phyloP scores from a whole-genome alignment of 2,113 vertebrate species.

The Anguilla rostrata region DNA sequence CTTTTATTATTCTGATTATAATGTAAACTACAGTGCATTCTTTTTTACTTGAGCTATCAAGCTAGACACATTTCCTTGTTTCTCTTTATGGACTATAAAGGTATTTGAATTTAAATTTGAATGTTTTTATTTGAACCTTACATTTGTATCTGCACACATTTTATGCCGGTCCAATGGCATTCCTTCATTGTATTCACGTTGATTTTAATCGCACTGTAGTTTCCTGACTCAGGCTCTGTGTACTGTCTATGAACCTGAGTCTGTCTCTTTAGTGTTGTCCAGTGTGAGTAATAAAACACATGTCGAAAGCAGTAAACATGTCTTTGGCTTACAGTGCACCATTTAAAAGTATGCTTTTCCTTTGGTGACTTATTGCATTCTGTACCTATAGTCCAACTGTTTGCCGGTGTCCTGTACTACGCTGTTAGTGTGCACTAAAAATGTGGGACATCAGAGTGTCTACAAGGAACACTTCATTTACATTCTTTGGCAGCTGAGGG shows the following conservation, averaged over 20 bases:
- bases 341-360: conserved; percentile 16
- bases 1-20: background rate
- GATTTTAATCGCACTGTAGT: background rate
- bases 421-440: background rate
- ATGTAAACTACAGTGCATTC: no score
- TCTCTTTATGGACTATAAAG: no score
- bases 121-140: background rate
- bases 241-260: background rate
- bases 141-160: background rate
- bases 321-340: background rate
- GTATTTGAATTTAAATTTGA: no score
- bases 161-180: background rate
- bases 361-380: conserved; percentile 27
- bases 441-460: background rate
- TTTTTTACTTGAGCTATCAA: no score
- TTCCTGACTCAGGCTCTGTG: background rate
- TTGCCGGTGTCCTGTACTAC: background rate
- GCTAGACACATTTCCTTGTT: no score
- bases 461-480: conserved; percentile 9
- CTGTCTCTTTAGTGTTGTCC: conserved; percentile 23
- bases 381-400: conserved; percentile 6
- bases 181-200: background rate
- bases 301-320: conserved; percentile 16
- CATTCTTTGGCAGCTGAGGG: conserved; percentile 5
- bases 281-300: conserved; percentile 3